Evolutionary conservation across 1,140 invertebrate genomes (phyloP).

Genomic region (Araneus ventricosus): DNA sequence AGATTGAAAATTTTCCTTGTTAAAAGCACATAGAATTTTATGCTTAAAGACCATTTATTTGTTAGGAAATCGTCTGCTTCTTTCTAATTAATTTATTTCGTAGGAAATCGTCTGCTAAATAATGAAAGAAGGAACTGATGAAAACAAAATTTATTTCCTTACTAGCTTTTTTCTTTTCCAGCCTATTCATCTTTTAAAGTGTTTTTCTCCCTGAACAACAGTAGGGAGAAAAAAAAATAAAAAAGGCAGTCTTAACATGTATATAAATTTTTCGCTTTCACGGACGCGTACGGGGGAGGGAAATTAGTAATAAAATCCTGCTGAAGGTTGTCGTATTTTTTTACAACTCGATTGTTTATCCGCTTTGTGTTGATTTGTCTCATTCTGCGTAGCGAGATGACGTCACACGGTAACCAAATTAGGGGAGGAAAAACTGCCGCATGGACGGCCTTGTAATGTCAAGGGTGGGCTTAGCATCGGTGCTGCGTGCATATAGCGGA

Average conservation of each 20-base stretch:
- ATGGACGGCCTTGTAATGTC: slow-evolving; percentile 57
- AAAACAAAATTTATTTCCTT: neutral
- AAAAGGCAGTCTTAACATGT: neutral
- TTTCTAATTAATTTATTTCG: no score
- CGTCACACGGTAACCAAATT: slow-evolving; percentile 51
- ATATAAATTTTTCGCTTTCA: slow-evolving; percentile 36
- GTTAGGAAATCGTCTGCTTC: no score
- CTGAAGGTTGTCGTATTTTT: slow-evolving; percentile 44
- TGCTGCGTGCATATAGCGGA: neutral
- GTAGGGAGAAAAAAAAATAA: neutral
- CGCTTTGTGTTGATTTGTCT: slow-evolving; percentile 62
- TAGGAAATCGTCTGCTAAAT: neutral
- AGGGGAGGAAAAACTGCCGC: slow-evolving; percentile 33
- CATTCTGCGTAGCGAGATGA: slow-evolving; percentile 54
- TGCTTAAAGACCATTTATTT: no score
- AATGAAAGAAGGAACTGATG: neutral
- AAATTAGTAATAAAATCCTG: slow-evolving; percentile 45
- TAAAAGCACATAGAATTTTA: no score
- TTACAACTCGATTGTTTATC: slow-evolving; percentile 67
- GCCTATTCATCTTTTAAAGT: neutral
- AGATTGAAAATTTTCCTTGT: no score
- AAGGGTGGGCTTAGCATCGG: slow-evolving; percentile 43
- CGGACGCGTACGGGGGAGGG: neutral
- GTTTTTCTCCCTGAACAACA: slow-evolving; percentile 31
- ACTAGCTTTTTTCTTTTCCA: neutral